Evolutionary conservation across 2,888 invertebrate genomes (phyloP).

Genomic region (Lasius platythorax): DNA sequence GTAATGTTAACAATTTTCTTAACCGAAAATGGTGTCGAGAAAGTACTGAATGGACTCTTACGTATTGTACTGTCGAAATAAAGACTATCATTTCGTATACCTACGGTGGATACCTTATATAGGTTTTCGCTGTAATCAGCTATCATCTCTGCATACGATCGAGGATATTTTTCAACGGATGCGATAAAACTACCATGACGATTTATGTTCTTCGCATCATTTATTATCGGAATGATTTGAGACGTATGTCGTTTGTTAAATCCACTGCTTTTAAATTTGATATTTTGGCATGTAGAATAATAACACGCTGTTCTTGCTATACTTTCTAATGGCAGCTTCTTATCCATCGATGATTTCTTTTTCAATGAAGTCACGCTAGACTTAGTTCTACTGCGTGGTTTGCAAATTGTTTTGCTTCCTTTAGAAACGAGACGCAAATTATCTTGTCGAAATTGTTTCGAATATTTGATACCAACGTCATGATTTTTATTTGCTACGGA

Average conservation of each 20-base stretch:
- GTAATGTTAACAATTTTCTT: neutral
- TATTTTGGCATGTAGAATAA: neutral
- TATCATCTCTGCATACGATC: conserved; percentile 68
- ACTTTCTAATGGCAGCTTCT: conserved; percentile 24
- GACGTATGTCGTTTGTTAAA: neutral
- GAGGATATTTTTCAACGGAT: conserved; percentile 9
- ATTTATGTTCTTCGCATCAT: neutral
- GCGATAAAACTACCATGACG: neutral
- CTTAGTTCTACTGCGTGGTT: conserved; percentile 10
- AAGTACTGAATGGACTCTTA: conserved; percentile 61
- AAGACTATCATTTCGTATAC: neutral
- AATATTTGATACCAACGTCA: neutral
- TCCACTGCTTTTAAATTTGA: neutral
- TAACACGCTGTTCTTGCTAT: neutral
- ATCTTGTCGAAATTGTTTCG: neutral
- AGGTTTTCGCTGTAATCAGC: conserved; percentile 58
- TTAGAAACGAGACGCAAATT: conserved; percentile 21
- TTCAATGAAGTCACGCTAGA: conserved; percentile 2
- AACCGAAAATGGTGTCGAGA: neutral
- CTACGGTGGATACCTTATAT: neutral
- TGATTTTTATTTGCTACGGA: neutral
- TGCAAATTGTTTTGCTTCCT: conserved; percentile 27
- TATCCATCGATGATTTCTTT: conserved; percentile 29
- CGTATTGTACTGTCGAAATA: conserved; percentile 8
- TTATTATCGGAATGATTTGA: neutral